Conservation (phyloP, 2,797 vertebrate species). For the Tapera naevia region DNA sequence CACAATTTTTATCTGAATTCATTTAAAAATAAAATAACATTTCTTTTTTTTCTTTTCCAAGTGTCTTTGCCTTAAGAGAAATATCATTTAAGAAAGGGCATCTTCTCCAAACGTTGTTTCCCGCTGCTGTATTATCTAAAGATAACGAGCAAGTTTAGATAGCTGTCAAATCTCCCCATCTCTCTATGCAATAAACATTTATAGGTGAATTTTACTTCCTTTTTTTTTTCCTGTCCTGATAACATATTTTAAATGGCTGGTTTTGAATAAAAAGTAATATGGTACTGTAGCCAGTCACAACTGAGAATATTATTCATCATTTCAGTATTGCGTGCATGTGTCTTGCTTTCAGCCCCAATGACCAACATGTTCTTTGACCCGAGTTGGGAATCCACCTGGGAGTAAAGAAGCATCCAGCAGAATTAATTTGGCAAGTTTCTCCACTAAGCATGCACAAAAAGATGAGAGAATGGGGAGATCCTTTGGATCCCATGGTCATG, state of each 20-base stretch:
- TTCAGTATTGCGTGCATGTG: background rate
- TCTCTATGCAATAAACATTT: background rate
- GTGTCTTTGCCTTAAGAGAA: background rate
- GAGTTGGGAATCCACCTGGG: background rate
- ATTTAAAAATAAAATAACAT: background rate
- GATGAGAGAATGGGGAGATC: background rate
- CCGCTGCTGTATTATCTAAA: background rate
- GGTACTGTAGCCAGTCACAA: background rate
- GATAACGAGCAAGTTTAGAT: background rate
- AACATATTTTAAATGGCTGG: background rate
- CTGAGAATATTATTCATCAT: background rate
- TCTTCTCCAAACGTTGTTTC: constrained; percentile 3
- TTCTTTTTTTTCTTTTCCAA: background rate
- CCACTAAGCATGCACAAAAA: background rate
- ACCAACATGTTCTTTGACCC: background rate
- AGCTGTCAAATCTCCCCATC: background rate
- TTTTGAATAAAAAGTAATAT: background rate
- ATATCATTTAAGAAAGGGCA: background rate
- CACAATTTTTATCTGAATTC: background rate
- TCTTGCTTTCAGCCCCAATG: background rate
- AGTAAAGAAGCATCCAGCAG: background rate
- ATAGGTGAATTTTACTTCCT: background rate
- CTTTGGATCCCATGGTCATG: background rate
- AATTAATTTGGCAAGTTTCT: background rate
- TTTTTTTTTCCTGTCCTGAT: background rate